Percentiles rank a stretch among this genome's conserved stretches.
Conservation (phyloP, 2,888 invertebrate genomes). For the Drosophila vallismaia region DNA sequence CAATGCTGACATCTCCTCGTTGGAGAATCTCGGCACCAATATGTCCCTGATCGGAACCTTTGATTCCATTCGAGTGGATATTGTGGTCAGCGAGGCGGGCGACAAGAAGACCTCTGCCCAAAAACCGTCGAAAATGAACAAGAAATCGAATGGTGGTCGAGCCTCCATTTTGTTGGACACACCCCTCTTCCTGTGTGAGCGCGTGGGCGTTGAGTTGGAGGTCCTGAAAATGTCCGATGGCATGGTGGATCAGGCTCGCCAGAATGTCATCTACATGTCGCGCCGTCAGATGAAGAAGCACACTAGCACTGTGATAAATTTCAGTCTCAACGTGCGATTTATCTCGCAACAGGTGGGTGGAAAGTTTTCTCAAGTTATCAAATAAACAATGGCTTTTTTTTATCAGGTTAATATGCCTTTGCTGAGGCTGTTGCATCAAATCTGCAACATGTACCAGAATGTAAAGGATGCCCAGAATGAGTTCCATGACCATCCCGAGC, state of each 20-base stretch:
- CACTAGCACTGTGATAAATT: slow-evolving; percentile 95
- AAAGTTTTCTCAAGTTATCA: not conserved
- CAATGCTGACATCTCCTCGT: slow-evolving; percentile 87
- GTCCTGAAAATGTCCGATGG: slow-evolving; percentile 95
- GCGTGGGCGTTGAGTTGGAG: slow-evolving; percentile 94
- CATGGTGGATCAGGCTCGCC: slow-evolving; percentile 93
- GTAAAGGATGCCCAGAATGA: slow-evolving; percentile 97
- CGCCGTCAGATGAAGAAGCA: slow-evolving; percentile 94
- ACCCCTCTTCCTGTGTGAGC: slow-evolving; percentile 96
- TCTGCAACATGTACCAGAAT: slow-evolving; percentile 98
- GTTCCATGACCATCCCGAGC: slow-evolving; percentile 89
- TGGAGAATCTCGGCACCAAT: slow-evolving; percentile 95
- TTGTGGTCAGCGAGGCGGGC: slow-evolving; percentile 95
- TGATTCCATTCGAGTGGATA: slow-evolving; percentile 95
- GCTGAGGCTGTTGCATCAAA: slow-evolving; percentile 95
- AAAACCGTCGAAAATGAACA: slow-evolving; percentile 74
- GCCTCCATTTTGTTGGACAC: slow-evolving; percentile 82
- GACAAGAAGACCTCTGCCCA: slow-evolving; percentile 84
- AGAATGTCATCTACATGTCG: slow-evolving; percentile 94
- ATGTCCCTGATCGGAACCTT: slow-evolving; percentile 92
- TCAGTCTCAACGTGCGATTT: slow-evolving; percentile 93
- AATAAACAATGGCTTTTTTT: not conserved
- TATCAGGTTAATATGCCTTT: slow-evolving; percentile 95
- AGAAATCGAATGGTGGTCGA: slow-evolving; percentile 76
- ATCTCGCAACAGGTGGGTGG: slow-evolving; percentile 93